Evolutionary conservation across 2,113 vertebrate genomes (phyloP), one percentile per base, ranked within the genome.

Genomic region (Oriolus oriolus): DNA sequence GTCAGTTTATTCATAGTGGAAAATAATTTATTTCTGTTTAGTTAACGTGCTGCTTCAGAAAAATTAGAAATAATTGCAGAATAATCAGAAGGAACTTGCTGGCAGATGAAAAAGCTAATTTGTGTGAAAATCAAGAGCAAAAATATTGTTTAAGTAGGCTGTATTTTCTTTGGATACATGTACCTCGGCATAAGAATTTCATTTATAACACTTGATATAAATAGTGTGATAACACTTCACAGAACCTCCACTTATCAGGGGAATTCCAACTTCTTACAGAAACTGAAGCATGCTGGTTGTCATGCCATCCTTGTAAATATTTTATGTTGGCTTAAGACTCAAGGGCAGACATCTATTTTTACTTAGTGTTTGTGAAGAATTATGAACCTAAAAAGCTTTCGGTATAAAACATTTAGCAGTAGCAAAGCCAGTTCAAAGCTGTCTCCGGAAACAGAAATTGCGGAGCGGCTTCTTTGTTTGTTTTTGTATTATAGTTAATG

Each of bases 291-390:
- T 5, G 66, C 64, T 87, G 76, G 87, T 96, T 97, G 78, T 95
- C 92, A 87, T 97, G 93, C 96, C 94, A 96, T 96, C 95, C 96
- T 96, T 97, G 96, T 97, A 98, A 98, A 98, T 98, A 98, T 98
- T 98, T 98, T 97, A 95, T 96, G 92, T 97, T 97, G 93, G 70
- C 84, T 93, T 97, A 97, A 95, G 91, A 88, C 95, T 98, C 96
- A 96, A 96, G 93, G 96, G 89, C 97, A 97, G 95, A 47, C 9
- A 0, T 95, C 91, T 97, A 89, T 96, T 97, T 97, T 97, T 96
- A 97, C 53, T 92, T 89, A 59, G 75, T 82, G 85, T 96, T 97
- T 95, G 35, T 80, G 80, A 96, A 91, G 78, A 97, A 94, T 70
- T 92, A 50, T 50, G 74, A 91, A 52, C 47, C 76, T 95, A 88